Base-by-base conservation (phyloP, 2,888 invertebrate species). In the Scaptomyza caliginosa region DNA sequence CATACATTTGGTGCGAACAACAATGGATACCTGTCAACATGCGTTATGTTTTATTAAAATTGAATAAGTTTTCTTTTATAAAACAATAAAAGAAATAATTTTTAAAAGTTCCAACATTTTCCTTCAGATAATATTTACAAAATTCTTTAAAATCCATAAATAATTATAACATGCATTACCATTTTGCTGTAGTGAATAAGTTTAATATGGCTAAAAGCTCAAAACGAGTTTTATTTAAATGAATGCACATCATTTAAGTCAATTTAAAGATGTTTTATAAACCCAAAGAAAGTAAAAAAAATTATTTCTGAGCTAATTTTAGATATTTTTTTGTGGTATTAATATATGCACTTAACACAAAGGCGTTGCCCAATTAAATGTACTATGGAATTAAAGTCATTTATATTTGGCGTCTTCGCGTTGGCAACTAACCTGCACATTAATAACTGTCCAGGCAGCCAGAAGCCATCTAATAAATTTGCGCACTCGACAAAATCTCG, bases 381-480 rank as follows among this genome's bases (percentile, higher is more conserved):
- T 60, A 24, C 48, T 50, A 19, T 23, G 50, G 52, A 50, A 76
- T 72, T 67, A 57, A 58, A 67, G 48, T 55, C 60, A 67, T 67
- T 77, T 67, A 72, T 67, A 72, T 64, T 46, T 51, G 51, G 45
- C 21, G 63, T 43, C 49, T 26, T 43, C 30, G 50, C 46, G 34
- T 58, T 43, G 32, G 42, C 63, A 71, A 57, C 48, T 65, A 79
- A 83, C 77, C 86, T 82, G 57, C 45, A 69, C 78, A 87, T 85
- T 86, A 69, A 81, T 81, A 72, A 66, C 67, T 52, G 62, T 71
- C 74, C 68, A 36, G 58, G 50, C 65, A 51, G 49, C 46, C 24
- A 59, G 48, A 73, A 67, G 59, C 64, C 57, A 64, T 57, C 62
- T 69, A 83, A 81, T 81, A 81, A 81, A 81, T 81, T 77, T 63